Percentiles rank a stretch among this genome's conserved stretches.
Evolutionary conservation across 35 echinoderm and acorn worm genomes (phyloP).

Genomic region (Stichopus chloronotus): DNA sequence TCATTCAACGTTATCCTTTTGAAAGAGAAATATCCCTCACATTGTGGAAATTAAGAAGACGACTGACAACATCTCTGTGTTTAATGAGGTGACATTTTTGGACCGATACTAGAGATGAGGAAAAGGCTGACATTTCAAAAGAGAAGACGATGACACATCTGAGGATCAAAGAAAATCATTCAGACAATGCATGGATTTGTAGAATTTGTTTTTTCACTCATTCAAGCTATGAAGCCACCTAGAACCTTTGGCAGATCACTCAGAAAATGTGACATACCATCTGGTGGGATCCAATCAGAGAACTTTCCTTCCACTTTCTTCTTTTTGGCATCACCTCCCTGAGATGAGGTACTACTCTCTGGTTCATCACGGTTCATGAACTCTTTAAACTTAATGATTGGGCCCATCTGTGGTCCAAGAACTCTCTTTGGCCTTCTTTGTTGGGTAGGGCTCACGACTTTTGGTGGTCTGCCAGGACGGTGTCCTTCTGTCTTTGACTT

Average conservation of each 20-base stretch:
- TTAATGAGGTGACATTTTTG: no score
- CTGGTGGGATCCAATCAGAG: constrained; percentile 58
- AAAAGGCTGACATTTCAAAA: no score
- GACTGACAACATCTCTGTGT: no score
- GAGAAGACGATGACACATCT: no score
- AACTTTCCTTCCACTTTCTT: constrained; percentile 42
- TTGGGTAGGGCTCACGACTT: not conserved
- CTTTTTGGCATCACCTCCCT: constrained; percentile 5
- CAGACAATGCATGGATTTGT: no score
- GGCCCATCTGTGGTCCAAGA: constrained; percentile 39
- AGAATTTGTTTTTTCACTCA: not conserved
- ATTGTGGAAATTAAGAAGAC: no score
- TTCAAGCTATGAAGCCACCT: no score
- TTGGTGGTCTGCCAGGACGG: not conserved
- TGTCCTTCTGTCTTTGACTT: not conserved
- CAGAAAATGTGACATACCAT: not conserved
- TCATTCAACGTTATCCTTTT: no score
- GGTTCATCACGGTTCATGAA: constrained; percentile 47
- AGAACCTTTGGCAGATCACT: no score
- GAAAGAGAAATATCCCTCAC: no score
- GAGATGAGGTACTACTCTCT: not conserved
- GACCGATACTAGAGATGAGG: no score
- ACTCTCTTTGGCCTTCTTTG: constrained; percentile 51
- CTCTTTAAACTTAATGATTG: constrained; percentile 34
- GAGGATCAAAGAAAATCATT: no score